Base-by-base conservation (phyloP, 2,113 vertebrate genomes). In the Clarias gariepinus region DNA sequence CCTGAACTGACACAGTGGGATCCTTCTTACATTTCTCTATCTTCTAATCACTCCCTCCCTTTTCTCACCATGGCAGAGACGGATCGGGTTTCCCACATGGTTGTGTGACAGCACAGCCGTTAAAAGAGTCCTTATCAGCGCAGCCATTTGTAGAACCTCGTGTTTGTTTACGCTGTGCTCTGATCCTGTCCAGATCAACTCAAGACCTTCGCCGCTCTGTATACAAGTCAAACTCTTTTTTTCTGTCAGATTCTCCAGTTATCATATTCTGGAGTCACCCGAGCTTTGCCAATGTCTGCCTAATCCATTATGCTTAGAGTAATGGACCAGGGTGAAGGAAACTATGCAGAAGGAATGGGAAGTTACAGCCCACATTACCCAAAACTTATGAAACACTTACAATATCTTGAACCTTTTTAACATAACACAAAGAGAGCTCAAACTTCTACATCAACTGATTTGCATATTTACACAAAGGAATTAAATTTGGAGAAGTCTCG, bases 191-290 rank as follows among this genome's bases (percentile, higher is more conserved):
- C 83, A 76, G 85, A 86, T 79, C 79, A 60, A 79, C 33, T 79
- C 66, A 78, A 52, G 57, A 63, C 85, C 71, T 78, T 87, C 68
- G 82, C 82, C 28, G 57, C 30, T 19, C 79, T 23, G 55, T 33
- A 52, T 85, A 63, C 30, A 47, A 61, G 57, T 87, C 61, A 73
- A 61, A 80, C 64, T 83, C 73, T 47, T 47, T 47, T 47, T 47
- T 47, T 47, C 53, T 84, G 83, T 87, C 87, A 87, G 76, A 85
- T 84, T 87, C 85, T 87, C 83, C 81, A 53, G 13, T 63, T 86
- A 86, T 85, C 76, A 82, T 66, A 71, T 82, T 89, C 81, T 85
- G 71, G 47, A 84, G 80, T 47, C 87, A 87, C 81, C 84, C 73
- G 41, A 64, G 86, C 84, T 47, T 57, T 74, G 53, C 86, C 86